Conservation (phyloP, 2,113 vertebrate genomes). For the Pavo muticus region DNA sequence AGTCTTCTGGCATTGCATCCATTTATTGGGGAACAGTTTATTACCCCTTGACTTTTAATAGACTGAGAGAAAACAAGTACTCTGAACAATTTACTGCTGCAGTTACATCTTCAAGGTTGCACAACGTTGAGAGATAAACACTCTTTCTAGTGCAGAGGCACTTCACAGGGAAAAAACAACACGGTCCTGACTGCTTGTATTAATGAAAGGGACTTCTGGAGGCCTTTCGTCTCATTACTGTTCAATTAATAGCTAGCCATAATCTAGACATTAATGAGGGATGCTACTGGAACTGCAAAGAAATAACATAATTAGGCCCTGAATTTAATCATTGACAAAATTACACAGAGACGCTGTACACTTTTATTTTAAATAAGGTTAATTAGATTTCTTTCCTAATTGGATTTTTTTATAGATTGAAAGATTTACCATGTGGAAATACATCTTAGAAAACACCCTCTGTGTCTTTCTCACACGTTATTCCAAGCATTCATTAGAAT, state of each 20-base stretch:
- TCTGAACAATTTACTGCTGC: not conserved
- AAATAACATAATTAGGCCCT: slow-evolving; percentile 23
- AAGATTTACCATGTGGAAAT: not conserved
- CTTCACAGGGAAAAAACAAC: not conserved
- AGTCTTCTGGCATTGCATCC: not conserved
- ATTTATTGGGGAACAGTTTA: not conserved
- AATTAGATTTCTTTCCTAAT: not conserved
- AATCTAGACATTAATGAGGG: slow-evolving; percentile 37
- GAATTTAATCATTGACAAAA: slow-evolving; percentile 18
- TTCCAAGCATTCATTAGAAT: not conserved
- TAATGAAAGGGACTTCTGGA: slow-evolving; percentile 1
- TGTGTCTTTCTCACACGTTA: not conserved
- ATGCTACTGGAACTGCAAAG: slow-evolving; percentile 25
- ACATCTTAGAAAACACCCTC: not conserved
- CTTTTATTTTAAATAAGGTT: slow-evolving; percentile 9
- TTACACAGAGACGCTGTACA: not conserved
- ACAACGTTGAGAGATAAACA: not conserved
- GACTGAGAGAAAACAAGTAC: not conserved
- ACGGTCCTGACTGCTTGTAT: not conserved
- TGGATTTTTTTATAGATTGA: not conserved
- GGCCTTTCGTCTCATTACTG: slow-evolving; percentile 25
- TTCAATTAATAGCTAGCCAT: slow-evolving; percentile 31
- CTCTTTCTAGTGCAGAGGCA: not conserved
- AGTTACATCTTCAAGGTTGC: not conserved
- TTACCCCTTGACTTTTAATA: not conserved